These are phyloP conservation scores for Tribolium freemani DNA, from an alignment of 2,888 invertebrate genomes.

Conservation along the genomic window DNA sequence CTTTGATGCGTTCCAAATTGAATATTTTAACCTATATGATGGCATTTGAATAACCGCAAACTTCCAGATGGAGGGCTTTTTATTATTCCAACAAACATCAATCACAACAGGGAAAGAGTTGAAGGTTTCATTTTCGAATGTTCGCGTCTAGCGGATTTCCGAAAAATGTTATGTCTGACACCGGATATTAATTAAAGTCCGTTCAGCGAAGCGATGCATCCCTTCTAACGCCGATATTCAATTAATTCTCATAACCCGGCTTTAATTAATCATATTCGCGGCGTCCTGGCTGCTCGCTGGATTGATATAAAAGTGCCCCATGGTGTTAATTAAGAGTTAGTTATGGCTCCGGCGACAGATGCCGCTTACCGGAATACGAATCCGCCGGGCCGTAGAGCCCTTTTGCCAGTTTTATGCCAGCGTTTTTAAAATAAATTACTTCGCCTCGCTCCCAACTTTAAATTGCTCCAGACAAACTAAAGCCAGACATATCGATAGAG, in stretches of 20 bases:
- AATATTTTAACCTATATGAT: slow-evolving; percentile 53
- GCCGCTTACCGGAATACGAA: slow-evolving; percentile 18
- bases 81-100: slow-evolving; percentile 25
- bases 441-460: not conserved
- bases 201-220: slow-evolving; percentile 43
- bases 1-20: slow-evolving; percentile 54
- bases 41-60: slow-evolving; percentile 44
- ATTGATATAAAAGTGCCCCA: slow-evolving; percentile 63
- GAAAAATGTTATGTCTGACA: slow-evolving; percentile 44
- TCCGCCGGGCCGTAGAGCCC: not conserved
- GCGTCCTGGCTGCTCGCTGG: slow-evolving; percentile 47
- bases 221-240: slow-evolving; percentile 49
- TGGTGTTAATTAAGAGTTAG: slow-evolving; percentile 65
- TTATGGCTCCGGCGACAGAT: slow-evolving; percentile 52
- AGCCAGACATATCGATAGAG: no score
- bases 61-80: slow-evolving; percentile 3
- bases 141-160: slow-evolving; percentile 30
- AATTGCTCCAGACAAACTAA: not conserved
- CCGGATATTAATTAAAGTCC: slow-evolving; percentile 54
- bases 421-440: not conserved
- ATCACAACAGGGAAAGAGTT: slow-evolving; percentile 22
- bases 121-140: slow-evolving; percentile 28
- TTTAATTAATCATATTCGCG: slow-evolving; percentile 57
- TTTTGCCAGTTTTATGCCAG: not conserved
- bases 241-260: slow-evolving; percentile 55